phyloP scores from a whole-genome alignment of 2,888 invertebrate species.

The Rugalucina vietnamica region DNA sequence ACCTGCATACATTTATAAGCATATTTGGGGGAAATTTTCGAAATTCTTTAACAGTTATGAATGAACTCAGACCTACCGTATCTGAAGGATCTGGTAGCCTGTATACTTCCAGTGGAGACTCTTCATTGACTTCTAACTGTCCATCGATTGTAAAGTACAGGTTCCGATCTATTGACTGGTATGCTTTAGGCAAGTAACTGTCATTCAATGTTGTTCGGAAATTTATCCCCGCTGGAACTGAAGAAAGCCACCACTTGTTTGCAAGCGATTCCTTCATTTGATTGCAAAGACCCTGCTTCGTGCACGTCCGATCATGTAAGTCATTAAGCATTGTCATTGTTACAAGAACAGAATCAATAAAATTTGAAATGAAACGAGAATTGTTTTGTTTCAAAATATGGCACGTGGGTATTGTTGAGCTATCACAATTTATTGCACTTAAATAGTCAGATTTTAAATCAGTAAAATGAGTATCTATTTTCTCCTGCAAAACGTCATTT shows the following conservation, averaged over 20 bases:
- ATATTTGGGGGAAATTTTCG: too few species aligned
- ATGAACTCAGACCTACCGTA: too few species aligned
- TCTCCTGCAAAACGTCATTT: neutral
- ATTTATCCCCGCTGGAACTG: neutral
- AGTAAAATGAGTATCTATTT: neutral
- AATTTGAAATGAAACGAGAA: neutral
- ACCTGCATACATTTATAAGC: too few species aligned
- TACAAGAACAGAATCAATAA: neutral
- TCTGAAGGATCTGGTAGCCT: neutral
- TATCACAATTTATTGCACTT: neutral
- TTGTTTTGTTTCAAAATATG: neutral
- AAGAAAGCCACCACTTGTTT: neutral
- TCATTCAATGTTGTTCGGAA: neutral
- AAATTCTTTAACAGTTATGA: too few species aligned
- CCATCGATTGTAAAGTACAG: neutral
- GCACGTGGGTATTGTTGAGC: neutral
- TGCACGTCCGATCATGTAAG: neutral
- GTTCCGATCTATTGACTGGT: neutral
- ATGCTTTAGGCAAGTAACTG: conserved; percentile 9
- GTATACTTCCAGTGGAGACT: neutral
- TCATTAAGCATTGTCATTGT: neutral
- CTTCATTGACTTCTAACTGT: neutral
- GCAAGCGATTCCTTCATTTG: neutral
- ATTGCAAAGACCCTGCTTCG: neutral
- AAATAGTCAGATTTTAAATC: neutral